A percentile compares a stretch with the other conserved stretches of the same genome.
phyloP scores from a whole-genome alignment of 1,140 invertebrate species.

The Catajapyx aquilonaris region DNA sequence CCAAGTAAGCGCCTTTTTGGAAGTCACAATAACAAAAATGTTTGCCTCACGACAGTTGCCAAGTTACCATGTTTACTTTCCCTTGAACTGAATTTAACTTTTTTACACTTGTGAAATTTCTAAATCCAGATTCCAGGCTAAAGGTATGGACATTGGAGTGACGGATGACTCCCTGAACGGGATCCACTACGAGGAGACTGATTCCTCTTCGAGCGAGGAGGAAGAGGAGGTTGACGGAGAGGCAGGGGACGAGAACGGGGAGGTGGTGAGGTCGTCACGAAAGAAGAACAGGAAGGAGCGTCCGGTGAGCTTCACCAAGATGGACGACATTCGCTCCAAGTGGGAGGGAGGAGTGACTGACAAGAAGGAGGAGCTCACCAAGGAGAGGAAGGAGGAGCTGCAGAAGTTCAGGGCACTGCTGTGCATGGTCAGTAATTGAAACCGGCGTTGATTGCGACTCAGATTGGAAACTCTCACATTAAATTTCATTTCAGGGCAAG shows the following conservation, averaged over 20 bases:
- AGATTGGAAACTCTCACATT: not conserved
- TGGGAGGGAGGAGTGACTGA: slow-evolving; percentile 40
- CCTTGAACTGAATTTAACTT: too few relatives aligned
- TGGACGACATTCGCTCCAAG: slow-evolving; percentile 45
- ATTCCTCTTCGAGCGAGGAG: slow-evolving; percentile 27
- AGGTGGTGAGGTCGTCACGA: slow-evolving; percentile 16
- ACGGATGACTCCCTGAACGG: slow-evolving; percentile 50
- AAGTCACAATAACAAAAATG: too few relatives aligned
- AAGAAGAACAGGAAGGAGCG: slow-evolving; percentile 34
- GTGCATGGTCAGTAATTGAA: slow-evolving; percentile 56
- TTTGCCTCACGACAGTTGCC: too few relatives aligned
- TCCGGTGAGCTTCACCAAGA: slow-evolving; percentile 57
- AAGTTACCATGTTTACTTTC: slow-evolving; percentile 2
- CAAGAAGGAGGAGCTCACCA: slow-evolving; percentile 40
- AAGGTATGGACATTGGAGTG: slow-evolving; percentile 57
- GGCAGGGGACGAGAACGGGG: slow-evolving; percentile 18
- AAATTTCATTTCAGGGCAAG: slow-evolving; percentile 38
- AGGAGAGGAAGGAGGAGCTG: slow-evolving; percentile 71
- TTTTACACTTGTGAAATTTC: too few relatives aligned
- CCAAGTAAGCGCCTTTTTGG: slow-evolving; percentile 34
- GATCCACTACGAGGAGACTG: slow-evolving; percentile 27
- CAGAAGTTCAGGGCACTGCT: slow-evolving; percentile 58
- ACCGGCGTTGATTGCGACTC: not conserved
- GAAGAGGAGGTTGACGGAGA: slow-evolving; percentile 36
- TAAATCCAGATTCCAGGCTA: slow-evolving; percentile 50